Percentiles rank a stretch among this genome's conserved stretches.
These are phyloP conservation scores for Dinomys branickii DNA, from an alignment of 2,113 vertebrate species.

Conservation along the genomic window DNA sequence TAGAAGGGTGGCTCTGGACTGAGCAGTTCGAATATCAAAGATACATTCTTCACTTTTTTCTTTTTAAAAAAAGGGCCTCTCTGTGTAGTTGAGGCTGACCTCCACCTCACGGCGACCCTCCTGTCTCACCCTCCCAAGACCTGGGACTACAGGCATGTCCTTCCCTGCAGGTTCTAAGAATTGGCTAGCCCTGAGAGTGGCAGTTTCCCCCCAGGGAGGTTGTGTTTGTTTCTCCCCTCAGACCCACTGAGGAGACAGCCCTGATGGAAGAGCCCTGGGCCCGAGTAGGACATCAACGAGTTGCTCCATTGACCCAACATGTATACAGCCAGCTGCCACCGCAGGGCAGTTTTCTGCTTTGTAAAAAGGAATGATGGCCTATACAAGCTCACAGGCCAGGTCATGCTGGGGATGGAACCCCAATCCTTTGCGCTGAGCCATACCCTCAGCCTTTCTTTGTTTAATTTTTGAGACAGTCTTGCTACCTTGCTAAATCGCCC, in stretches of 20 bases:
- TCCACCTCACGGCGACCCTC: background rate
- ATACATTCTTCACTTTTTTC: background rate
- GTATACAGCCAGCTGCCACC: background rate
- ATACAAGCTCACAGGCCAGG: background rate
- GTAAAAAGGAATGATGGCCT: background rate
- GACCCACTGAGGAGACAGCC: background rate
- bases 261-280: background rate
- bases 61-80: background rate
- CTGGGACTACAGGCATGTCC: background rate
- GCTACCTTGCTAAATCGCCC: background rate
- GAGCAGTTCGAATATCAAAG: background rate
- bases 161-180: conserved; percentile 20
- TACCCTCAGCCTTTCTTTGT: background rate
- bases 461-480: background rate
- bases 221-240: background rate
- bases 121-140: background rate
- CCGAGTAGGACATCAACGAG: background rate
- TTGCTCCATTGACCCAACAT: background rate
- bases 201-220: background rate
- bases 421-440: background rate
- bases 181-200: background rate
- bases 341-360: background rate
- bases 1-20: background rate
- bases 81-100: background rate
- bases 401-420: too few relatives aligned